These are phyloP conservation scores for Grantiella picta DNA, from an alignment of 2,113 vertebrate species.

Conservation along the genomic window DNA sequence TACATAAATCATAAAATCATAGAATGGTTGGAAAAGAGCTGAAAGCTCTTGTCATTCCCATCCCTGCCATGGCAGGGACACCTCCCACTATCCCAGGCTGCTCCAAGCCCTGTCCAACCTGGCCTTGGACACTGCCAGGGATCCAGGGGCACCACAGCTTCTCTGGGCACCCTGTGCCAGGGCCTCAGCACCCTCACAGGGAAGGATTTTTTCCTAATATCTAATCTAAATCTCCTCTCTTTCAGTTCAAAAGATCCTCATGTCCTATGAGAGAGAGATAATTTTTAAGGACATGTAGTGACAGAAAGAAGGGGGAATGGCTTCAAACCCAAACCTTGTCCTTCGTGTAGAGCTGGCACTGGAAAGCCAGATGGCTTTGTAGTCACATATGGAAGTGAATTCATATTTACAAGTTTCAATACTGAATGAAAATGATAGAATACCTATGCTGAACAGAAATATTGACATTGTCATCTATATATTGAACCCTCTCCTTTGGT, in stretches of 20 bases:
- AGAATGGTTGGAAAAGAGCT: not conserved
- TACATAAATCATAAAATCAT: fast-evolving
- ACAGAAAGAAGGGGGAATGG: not conserved
- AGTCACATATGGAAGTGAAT: not conserved
- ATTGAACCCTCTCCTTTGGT: not conserved
- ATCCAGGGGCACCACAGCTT: not conserved
- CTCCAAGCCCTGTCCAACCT: fast-evolving
- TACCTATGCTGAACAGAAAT: not conserved
- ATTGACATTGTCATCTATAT: not conserved
- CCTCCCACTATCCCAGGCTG: fast-evolving
- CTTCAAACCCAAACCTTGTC: not conserved
- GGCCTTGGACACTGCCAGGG: fast-evolving
- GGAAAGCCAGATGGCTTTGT: not conserved
- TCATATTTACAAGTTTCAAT: not conserved
- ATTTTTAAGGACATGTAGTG: not conserved
- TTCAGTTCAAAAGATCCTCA: not conserved
- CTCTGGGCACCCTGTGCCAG: not conserved
- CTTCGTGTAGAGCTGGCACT: not conserved
- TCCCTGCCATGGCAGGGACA: not conserved
- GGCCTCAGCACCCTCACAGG: fast-evolving
- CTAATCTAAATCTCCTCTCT: not conserved
- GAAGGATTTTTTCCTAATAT: not conserved
- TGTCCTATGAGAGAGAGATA: fast-evolving
- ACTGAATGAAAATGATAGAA: not conserved
- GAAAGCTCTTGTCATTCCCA: fast-evolving